phyloP scores from a whole-genome alignment of 2,797 vertebrate species.

The Amazonetta brasiliensis region DNA sequence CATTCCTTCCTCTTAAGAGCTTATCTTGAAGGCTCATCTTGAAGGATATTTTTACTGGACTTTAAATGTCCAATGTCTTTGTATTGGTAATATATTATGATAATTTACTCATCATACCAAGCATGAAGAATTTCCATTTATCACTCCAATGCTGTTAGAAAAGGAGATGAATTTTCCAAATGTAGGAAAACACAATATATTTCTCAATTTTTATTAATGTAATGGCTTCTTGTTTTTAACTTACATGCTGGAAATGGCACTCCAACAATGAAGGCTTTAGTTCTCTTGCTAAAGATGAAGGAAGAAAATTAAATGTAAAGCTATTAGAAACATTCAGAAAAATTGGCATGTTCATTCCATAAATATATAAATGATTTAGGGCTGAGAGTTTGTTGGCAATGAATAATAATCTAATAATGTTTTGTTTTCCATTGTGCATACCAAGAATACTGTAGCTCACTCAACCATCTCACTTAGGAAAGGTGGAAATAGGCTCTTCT shows the following conservation, averaged over 20 bases:
- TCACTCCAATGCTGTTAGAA: not conserved
- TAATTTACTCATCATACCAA: not conserved
- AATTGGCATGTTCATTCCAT: not conserved
- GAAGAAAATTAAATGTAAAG: not conserved
- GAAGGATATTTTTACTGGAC: not conserved
- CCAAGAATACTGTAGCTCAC: not conserved
- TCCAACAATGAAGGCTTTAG: not conserved
- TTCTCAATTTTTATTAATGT: not conserved
- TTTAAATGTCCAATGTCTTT: not conserved
- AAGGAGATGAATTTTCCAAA: not conserved
- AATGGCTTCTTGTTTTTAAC: not conserved
- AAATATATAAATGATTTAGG: not conserved
- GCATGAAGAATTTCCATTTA: not conserved
- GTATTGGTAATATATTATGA: not conserved
- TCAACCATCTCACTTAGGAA: not conserved
- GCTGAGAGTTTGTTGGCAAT: not conserved
- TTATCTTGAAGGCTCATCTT: not conserved
- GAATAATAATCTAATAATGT: not conserved
- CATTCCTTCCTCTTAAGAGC: not conserved
- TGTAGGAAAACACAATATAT: not conserved
- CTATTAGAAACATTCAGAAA: not conserved
- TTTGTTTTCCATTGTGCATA: not conserved
- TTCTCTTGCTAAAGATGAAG: not conserved
- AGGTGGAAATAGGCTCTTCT: not conserved
- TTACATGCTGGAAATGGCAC: conserved; percentile 37